Evolutionary conservation across 2,797 vertebrate genomes (phyloP), one percentile per base, ranked within the genome.

Genomic region (Pangasius djambal): DNA sequence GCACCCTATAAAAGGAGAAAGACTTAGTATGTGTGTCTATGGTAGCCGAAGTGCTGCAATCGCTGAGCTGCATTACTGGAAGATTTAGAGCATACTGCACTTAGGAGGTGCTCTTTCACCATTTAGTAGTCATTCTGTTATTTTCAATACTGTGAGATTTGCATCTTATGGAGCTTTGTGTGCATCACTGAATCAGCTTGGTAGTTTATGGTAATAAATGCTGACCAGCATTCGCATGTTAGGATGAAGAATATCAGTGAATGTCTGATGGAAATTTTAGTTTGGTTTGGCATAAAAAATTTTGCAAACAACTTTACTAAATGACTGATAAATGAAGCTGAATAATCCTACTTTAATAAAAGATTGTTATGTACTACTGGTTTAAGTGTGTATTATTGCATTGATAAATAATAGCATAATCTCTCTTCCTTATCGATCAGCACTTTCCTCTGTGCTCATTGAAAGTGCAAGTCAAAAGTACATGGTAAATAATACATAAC

Each of bases 331-430:
- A 37, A 50, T 50, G 22, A 77, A 77, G 74, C 25, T n/a, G 44
- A 12, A 50, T 50, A 44, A 77, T 2, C 74, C 40, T 37, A 63
- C 25, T 25, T 63, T 8, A 9, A 70, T 37, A 34, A 20, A 37
- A 31, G 6, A 55, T 16, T 15, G 1, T 34, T 34, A 18, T 37
- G 67, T n/a, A 28, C 65, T 69, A 31, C 31, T 34, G 0, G 61
- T 88, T 50, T 82, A 31, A 50, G 20, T 82, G 72, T 78, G 44
- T 48, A 31, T 87, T 52, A 31, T 57, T 6, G 25, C 75, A 70
- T 63, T 57, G 44, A 48, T 16, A 88, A 63, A 82, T 8, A 40
- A 40, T 40, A 89, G 44, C 63, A 40, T 37, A 84, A 22, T 57
- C 16, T 37, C 31, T 82, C 78, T 59, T 82, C 55, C 8, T 4